Conservation (phyloP, 2,113 vertebrate genomes). For the Taurulus bubalis region DNA sequence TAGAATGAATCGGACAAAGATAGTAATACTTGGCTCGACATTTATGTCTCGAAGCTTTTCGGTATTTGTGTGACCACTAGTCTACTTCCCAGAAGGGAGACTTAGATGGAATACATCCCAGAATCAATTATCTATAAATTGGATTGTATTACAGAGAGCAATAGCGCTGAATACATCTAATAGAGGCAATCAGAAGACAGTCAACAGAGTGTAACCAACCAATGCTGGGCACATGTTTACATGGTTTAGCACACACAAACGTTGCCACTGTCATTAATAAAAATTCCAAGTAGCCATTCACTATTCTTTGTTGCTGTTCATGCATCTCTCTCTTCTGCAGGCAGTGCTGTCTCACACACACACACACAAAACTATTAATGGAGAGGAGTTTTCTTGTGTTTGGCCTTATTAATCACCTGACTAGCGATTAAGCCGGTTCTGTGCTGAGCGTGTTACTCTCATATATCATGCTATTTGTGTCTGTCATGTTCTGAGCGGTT, state of each 20-base stretch:
- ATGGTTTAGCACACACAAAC: conserved; percentile 46
- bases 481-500: conserved; percentile 68
- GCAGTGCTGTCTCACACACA: conserved; percentile 14
- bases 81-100: conserved; percentile 67
- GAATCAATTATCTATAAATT: conserved; percentile 72
- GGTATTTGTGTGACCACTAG: conserved; percentile 54
- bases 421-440: conserved; percentile 63
- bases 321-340: conserved; percentile 31
- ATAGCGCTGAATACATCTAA: conserved; percentile 38
- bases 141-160: conserved; percentile 58
- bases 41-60: conserved; percentile 50
- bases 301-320: conserved; percentile 36
- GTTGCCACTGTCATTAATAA: conserved; percentile 53
- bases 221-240: conserved; percentile 50
- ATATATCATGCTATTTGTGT: conserved; percentile 75
- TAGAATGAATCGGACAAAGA: conserved; percentile 40
- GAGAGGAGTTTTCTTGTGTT: conserved; percentile 59
- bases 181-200: conserved; percentile 36
- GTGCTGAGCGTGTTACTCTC: conserved; percentile 21
- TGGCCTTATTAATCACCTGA: conserved; percentile 67
- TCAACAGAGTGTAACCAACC: conserved; percentile 46
- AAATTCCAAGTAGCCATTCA: conserved; percentile 47
- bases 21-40: conserved; percentile 43
- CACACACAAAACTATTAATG: conserved; percentile 51
- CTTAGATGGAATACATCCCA: conserved; percentile 64